Evolutionary conservation across 2,888 invertebrate species (phyloP), one percentile per base, ranked within the genome.

Genomic region (Eupithecia abbreviata): DNA sequence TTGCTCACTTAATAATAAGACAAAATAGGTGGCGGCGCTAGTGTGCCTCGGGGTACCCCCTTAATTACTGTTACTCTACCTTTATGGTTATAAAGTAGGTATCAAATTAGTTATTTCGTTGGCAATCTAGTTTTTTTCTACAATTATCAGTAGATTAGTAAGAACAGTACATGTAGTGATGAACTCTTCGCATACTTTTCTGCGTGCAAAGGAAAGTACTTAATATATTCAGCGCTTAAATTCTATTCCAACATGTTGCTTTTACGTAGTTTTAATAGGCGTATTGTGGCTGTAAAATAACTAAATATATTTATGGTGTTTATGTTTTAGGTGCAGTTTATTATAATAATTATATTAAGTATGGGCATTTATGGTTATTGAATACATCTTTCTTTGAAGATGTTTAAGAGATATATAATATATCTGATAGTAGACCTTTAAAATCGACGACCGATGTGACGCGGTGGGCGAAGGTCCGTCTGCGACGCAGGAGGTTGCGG

Each of bases 201-300:
- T 4, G 30, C 62, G 62, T 30, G 12, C 4, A 62, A 30, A 10
- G 18, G 9, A 18, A 62, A 9, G 4, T 30, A 62, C 62, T 62
- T 2, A 62, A 62, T 10, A 30, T 62, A 62, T 12, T 30, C 62
- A 62, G 18, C 30, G 62, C 62, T 12, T 62, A 62, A 12, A 62
- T 30, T 62, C 30, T 62, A 62, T 62, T 62, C 30, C 62, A 62
- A 62, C 10, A 12, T 18, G 58, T 62, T 62, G 62, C 62, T 62
- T 55, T 58, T 58, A 58, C 12, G 62, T 30, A 62, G 10, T 30
- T 62, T 62, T 18, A 58, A 30, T 30, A 30, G 18, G 30, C 62
- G 62, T 62, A 30, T 62, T 62, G 62, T 62, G 62, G 30, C 62
- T 62, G 62, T 62, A 62, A 62, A 30, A 10, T 62, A 62, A 30